These are phyloP conservation scores for Myiotriccus ornatus DNA, from an alignment of 2,797 vertebrate genomes.

Conservation along the genomic window DNA sequence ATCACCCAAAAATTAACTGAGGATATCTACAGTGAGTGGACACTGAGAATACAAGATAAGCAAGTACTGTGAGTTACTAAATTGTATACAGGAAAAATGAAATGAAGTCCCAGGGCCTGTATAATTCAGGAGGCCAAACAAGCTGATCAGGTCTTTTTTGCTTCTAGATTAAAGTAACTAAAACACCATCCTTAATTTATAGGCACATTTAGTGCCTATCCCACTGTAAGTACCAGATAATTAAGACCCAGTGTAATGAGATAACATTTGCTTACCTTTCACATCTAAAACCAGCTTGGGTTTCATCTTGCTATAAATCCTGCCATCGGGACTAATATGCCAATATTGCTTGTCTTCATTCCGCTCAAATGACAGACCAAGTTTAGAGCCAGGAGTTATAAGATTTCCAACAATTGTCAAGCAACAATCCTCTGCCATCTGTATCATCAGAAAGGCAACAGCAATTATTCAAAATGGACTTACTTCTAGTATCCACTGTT, in stretches of 20 bases:
- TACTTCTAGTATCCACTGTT: background rate
- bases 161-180: constrained; percentile 34
- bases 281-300: constrained; percentile 90
- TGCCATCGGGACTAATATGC: constrained; percentile 86
- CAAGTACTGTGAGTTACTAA: constrained; percentile 17
- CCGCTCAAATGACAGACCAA: constrained; percentile 83
- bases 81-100: background rate
- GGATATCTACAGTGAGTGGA: constrained; percentile 43
- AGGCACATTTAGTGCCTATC: constrained; percentile 18
- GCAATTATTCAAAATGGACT: background rate
- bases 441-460: background rate
- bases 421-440: constrained; percentile 90
- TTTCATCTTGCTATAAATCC: constrained; percentile 85
- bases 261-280: constrained; percentile 88
- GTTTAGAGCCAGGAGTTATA: constrained; percentile 86
- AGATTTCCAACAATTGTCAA: constrained; percentile 87
- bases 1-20: background rate
- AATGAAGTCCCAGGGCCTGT: background rate
- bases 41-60: constrained; percentile 54
- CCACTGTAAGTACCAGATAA: constrained; percentile 22
- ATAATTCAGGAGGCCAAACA: constrained; percentile 46
- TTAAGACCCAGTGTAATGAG: constrained; percentile 36
- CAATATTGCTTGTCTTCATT: constrained; percentile 86
- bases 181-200: constrained; percentile 40
- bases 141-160: constrained; percentile 24